phyloP scores from a whole-genome alignment of 2,797 vertebrate genomes.

The Falco columbarius region DNA sequence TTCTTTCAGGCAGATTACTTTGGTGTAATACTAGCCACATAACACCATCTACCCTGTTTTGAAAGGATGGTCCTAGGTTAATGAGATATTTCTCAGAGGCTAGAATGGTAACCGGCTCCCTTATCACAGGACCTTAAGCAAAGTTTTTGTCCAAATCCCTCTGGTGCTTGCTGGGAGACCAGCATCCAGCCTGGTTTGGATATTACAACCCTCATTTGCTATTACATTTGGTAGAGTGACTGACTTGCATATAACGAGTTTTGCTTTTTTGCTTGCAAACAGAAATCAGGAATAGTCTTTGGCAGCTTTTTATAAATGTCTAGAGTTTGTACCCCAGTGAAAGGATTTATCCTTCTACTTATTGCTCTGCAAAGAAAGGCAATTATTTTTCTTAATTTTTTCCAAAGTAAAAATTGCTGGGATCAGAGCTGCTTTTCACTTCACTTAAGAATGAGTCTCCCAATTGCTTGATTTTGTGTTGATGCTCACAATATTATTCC shows the following conservation, averaged over 20 bases:
- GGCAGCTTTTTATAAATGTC: background rate
- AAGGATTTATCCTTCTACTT: background rate
- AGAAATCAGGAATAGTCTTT: background rate
- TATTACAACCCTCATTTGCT: background rate
- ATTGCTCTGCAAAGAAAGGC: background rate
- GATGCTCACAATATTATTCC: background rate
- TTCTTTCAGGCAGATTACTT: background rate
- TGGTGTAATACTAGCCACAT: background rate
- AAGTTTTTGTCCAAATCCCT: background rate
- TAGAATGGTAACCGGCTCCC: background rate
- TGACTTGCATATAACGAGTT: background rate
- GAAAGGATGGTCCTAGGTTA: background rate
- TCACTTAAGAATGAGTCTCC: background rate
- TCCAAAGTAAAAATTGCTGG: background rate
- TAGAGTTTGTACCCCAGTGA: background rate
- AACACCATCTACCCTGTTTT: background rate
- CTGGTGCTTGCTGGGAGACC: rapidly evolving
- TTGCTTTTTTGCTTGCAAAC: background rate
- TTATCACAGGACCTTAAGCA: background rate
- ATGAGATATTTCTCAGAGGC: background rate
- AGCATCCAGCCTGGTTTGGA: background rate
- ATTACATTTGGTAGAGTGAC: background rate
- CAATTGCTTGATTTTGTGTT: background rate
- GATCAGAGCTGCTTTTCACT: background rate
- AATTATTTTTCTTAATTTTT: background rate